phyloP scores from a whole-genome alignment of 1,140 invertebrate species.

The Marisa cornuarietis region DNA sequence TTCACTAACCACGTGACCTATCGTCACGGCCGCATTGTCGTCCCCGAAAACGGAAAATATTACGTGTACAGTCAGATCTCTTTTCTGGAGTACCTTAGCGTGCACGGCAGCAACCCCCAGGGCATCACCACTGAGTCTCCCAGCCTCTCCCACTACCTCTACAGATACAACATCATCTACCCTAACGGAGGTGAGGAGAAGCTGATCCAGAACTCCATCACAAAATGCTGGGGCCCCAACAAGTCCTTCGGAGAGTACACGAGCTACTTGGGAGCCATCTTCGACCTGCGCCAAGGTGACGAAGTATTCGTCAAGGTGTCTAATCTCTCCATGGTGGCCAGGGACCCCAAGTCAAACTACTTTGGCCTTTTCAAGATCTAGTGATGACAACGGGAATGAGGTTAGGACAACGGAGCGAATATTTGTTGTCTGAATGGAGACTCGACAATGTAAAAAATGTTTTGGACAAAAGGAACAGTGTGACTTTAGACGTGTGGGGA shows the following conservation, averaged over 20 bases:
- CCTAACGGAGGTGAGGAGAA: constrained; percentile 56
- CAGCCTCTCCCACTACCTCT: constrained; percentile 56
- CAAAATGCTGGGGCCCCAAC: constrained; percentile 55
- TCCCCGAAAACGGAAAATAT: constrained; percentile 53
- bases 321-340: constrained; percentile 51
- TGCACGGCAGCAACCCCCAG: constrained; percentile 28
- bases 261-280: constrained; percentile 58
- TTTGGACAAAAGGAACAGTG: no score
- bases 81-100: constrained; percentile 50
- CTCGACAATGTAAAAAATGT: no score
- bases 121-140: constrained; percentile 29
- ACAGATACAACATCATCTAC: constrained; percentile 59
- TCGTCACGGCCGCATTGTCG: constrained; percentile 53
- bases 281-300: constrained; percentile 52
- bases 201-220: constrained; percentile 58
- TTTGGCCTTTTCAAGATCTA: constrained; percentile 57
- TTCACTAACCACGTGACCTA: constrained; percentile 53
- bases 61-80: constrained; percentile 59
- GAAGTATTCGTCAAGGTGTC: constrained; percentile 62
- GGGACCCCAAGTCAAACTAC: constrained; percentile 55
- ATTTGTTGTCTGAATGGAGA: no score
- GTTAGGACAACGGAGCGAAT: no score
- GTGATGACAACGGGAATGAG: neutral
- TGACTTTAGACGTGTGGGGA: no score
- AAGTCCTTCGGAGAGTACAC: constrained; percentile 57